A percentile compares a stretch with the other conserved stretches of the same genome.
Conservation (phyloP, 2,797 vertebrate genomes). For the Pseudomugil gertrudae region DNA sequence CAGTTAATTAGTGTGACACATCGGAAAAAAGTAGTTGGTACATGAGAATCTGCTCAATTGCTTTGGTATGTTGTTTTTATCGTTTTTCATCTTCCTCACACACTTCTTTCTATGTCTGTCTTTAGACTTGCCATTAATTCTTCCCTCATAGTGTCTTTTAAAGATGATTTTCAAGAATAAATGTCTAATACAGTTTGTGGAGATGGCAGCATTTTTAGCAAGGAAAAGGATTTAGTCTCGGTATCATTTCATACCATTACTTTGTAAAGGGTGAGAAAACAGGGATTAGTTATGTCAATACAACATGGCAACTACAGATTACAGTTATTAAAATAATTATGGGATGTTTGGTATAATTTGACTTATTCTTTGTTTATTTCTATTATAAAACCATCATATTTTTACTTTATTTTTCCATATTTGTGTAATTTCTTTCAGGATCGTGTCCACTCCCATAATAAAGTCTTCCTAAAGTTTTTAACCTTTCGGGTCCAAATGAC, state of each 20-base stretch:
- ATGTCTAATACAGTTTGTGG: no score
- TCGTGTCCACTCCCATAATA: neutral
- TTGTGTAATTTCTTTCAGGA: neutral
- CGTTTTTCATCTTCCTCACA: neutral
- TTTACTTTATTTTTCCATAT: no score
- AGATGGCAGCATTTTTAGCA: constrained; percentile 48
- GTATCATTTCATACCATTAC: neutral
- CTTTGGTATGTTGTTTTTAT: constrained; percentile 39
- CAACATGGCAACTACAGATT: neutral
- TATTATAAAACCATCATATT: no score
- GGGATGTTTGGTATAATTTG: no score
- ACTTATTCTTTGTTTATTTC: no score
- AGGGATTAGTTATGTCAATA: neutral
- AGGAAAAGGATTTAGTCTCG: constrained; percentile 15
- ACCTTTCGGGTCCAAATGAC: no score
- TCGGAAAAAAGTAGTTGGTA: constrained; percentile 41
- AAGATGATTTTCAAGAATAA: constrained; percentile 35
- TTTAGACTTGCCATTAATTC: constrained; percentile 62
- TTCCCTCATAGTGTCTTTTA: constrained; percentile 66
- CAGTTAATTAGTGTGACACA: constrained; percentile 69
- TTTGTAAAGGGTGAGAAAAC: neutral
- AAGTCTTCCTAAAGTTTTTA: neutral
- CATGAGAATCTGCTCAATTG: constrained; percentile 45
- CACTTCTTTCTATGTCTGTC: neutral
- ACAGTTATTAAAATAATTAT: no score